Evolutionary conservation across 2,113 vertebrate genomes (phyloP), one percentile per base, ranked within the genome.

Genomic region (Panurus biarmicus): DNA sequence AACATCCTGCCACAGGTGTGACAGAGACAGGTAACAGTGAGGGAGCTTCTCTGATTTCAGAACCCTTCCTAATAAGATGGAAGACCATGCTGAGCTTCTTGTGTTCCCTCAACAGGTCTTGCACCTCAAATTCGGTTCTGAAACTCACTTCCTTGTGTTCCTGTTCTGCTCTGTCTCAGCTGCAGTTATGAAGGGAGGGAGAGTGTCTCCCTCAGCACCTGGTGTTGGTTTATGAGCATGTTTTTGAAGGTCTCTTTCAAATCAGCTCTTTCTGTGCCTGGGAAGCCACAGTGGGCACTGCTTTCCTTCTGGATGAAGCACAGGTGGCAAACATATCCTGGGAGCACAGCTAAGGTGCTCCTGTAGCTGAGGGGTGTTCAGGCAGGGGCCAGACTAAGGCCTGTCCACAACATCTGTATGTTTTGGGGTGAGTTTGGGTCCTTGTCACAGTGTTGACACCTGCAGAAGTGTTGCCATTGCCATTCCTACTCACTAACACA

Each of bases 281-380:
- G 56, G 67, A 48, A 73, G 60, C 40, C 22, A 20, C 57, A 9
- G 35, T 7, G 62, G 60, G 2, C 11, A 19, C 31, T 61, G 74
- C 61, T 60, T 71, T 85, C 48, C 71, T 60, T 67, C 19, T 47
- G 66, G 21, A 3, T 29, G 65, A 31, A 44, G 47, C 78, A 38
- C 38, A 31, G 17, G 29, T 10, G 62, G 44, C 45, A 53, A 40
- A 42, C 40, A 40, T 0, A 0, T 72, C 15, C 78, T n/a, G 28
- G 17, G 45, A 73, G 65, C 1, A 3, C 62, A 56, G 75, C 35
- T 75, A 9, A 58, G 12, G 33, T 29, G 18, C 54, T 77, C 31
- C 60, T 77, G 85, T 29, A 73, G 56, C 42, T 58, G 38, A 78
- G 70, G n/a, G 29, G 7, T 62, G 14, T 40, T 79, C 65, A 74